These are phyloP conservation scores for Drosophila flavopinicola DNA, from an alignment of 2,888 invertebrate species.

Conservation along the genomic window DNA sequence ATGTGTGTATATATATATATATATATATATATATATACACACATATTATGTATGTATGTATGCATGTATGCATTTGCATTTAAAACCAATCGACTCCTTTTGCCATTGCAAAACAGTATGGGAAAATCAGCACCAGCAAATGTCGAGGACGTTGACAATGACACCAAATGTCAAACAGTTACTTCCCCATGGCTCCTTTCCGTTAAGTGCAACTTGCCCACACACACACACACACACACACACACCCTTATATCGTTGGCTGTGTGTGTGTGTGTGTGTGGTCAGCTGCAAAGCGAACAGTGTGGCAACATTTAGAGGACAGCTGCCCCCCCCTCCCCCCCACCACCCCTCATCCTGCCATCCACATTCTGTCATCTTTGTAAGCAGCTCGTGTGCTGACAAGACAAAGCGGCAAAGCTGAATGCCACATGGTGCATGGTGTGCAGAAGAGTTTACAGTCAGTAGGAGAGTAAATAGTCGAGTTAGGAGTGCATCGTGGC, in stretches of 20 bases:
- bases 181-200: constrained; percentile 36
- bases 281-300: constrained; percentile 16
- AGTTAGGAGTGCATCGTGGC: no score
- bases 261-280: constrained; percentile 8
- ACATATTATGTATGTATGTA: no score
- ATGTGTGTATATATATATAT: no score
- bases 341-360: constrained; percentile 6
- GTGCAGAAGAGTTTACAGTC: constrained; percentile 9
- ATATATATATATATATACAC: neutral
- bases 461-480: neutral
- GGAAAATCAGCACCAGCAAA: constrained; percentile 29
- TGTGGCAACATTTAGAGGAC: no score
- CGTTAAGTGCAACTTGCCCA: constrained; percentile 46
- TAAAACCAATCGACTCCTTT: neutral
- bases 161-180: constrained; percentile 76
- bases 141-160: constrained; percentile 65
- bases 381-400: constrained; percentile 52
- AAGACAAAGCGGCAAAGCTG: constrained; percentile 42
- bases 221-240: constrained; percentile 4
- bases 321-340: neutral
- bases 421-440: constrained; percentile 12
- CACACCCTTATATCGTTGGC: neutral
- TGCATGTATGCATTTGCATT: neutral
- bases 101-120: neutral
- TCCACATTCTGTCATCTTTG: constrained; percentile 34